Conservation (phyloP, 1,140 invertebrate genomes). For the Zaprionus taronus region DNA sequence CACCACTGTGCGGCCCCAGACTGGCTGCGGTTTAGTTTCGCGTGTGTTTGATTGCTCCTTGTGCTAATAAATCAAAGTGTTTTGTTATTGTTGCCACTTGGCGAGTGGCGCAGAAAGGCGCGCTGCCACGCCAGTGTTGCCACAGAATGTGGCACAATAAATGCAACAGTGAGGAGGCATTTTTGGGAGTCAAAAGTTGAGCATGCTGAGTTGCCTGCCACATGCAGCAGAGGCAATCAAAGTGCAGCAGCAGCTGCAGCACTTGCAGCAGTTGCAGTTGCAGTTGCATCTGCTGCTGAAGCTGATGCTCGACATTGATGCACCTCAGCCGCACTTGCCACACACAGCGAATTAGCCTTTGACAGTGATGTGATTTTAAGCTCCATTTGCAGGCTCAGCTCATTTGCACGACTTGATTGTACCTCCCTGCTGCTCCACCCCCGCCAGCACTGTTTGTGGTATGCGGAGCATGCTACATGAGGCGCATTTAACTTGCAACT, state of each 20-base stretch:
- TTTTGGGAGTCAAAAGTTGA: neutral
- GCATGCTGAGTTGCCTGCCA: constrained; percentile 13
- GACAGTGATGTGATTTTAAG: constrained; percentile 57
- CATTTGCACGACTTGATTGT: neutral
- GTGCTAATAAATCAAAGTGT: constrained; percentile 64
- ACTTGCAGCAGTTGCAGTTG: constrained; percentile 11
- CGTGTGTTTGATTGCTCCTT: constrained; percentile 54
- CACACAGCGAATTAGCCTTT: constrained; percentile 36
- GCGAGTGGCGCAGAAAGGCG: constrained; percentile 33
- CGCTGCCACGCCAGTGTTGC: constrained; percentile 1
- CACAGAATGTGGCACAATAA: constrained; percentile 16
- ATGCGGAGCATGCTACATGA: neutral
- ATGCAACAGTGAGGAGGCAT: neutral
- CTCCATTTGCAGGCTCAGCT: constrained; percentile 23
- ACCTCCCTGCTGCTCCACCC: neutral
- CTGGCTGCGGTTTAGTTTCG: constrained; percentile 52
- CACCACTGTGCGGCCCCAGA: constrained; percentile 42
- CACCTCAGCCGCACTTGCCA: constrained; percentile 4
- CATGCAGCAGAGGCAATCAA: constrained; percentile 38
- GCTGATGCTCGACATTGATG: constrained; percentile 24
- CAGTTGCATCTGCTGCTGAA: constrained; percentile 15
- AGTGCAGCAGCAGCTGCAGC: constrained; percentile 29
- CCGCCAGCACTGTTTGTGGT: neutral
- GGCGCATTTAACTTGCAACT: neutral
- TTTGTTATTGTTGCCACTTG: constrained; percentile 57